Evolutionary conservation across 2,888 invertebrate species (phyloP), one percentile per base, ranked within the genome.

Genomic region (Amphimallon solstitiale): DNA sequence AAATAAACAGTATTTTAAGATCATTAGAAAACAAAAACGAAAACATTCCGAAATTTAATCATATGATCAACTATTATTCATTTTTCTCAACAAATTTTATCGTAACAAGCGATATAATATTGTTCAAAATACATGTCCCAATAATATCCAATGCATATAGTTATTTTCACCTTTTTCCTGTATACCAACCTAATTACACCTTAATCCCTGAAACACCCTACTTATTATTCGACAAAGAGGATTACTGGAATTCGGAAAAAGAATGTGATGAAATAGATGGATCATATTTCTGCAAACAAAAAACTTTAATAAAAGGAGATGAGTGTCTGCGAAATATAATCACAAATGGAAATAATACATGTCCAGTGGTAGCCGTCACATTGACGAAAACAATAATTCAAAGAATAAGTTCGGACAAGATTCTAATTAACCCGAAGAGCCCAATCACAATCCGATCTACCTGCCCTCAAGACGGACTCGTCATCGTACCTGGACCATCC

Each of bases 121-220:
- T 65, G 14, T n/a, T n/a, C n/a, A n/a, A n/a, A n/a, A n/a, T n/a
- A n/a, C n/a, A n/a, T n/a, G n/a, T n/a, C n/a, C n/a, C n/a, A n/a
- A n/a, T n/a, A n/a, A n/a, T n/a, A n/a, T n/a, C n/a, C n/a, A n/a
- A n/a, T n/a, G n/a, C n/a, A n/a, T 65, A 56, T 46, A 56, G 48
- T 56, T n/a, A 10, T 64, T 6, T 59, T 45, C 17, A n/a, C n/a
- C n/a, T n/a, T n/a, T n/a, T n/a, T n/a, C 52, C 46, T 0, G 46
- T 54, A 4, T 64, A 43, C 37, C 56, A 37, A 46, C 56, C 46
- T 10, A 64, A 59, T 6, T 9, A 59, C 10, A 48, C 64, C 5
- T 19, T 64, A 17, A 64, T 64, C 5, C 64, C 59, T 19, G 48
- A 64, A 59, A 64, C 64, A n/a, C n/a, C n/a, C n/a, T n/a, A 56